phyloP scores from a whole-genome alignment of 2,888 invertebrate species.

The Erynnis tages region DNA sequence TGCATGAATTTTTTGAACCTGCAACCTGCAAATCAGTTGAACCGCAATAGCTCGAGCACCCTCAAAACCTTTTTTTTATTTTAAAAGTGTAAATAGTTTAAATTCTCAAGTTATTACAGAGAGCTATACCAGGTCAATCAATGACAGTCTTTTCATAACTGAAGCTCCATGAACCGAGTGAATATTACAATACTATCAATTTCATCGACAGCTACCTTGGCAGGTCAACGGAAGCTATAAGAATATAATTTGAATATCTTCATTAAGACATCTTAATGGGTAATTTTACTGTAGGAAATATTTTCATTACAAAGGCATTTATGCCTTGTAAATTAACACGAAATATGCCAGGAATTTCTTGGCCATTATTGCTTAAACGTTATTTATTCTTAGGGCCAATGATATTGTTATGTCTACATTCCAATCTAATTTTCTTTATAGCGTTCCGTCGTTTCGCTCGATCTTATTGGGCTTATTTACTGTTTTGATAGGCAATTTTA shows the following conservation, averaged over 20 bases:
- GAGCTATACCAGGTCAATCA: too few species aligned
- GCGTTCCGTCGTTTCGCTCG: not conserved
- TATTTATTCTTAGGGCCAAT: conserved; percentile 8
- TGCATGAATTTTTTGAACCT: too few species aligned
- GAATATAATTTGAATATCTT: conserved; percentile 21
- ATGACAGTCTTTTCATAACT: too few species aligned
- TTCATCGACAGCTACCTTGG: not conserved
- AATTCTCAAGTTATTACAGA: too few species aligned
- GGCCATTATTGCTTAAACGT: conserved; percentile 12
- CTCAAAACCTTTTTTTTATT: too few species aligned
- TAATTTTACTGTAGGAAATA: conserved; percentile 20
- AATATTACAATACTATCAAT: conserved; percentile 8
- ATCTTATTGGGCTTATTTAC: not conserved
- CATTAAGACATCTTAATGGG: conserved; percentile 18
- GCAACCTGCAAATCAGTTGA: too few species aligned
- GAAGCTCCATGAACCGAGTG: too few species aligned
- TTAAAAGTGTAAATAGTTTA: too few species aligned
- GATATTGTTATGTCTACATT: conserved; percentile 12
- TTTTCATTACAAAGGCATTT: conserved; percentile 25
- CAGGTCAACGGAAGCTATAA: conserved; percentile 4
- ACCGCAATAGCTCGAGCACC: too few species aligned
- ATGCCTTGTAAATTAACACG: conserved; percentile 25
- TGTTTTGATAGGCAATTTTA: not conserved
- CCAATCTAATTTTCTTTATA: conserved; percentile 1
- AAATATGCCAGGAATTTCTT: conserved; percentile 16